These are phyloP conservation scores for Plemyria rubiginata DNA, from an alignment of 2,888 invertebrate species.

Conservation along the genomic window DNA sequence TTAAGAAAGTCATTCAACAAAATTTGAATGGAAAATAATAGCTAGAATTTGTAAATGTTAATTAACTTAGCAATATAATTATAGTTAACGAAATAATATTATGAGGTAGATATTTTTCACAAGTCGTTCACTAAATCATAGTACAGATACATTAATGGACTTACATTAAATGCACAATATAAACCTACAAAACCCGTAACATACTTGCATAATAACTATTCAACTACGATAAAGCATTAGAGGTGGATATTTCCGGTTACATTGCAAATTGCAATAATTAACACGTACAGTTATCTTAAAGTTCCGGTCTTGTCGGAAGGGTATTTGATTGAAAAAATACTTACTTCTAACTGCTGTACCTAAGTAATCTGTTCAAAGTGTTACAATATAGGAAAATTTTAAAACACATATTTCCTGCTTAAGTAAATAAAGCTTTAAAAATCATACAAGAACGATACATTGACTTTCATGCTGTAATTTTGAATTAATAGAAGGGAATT, in stretches of 20 bases:
- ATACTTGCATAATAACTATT: constrained; percentile 24
- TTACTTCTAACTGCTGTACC: too few relatives aligned
- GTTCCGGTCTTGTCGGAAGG: not conserved
- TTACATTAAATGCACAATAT: constrained; percentile 59
- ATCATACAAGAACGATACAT: not conserved
- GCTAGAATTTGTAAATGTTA: constrained; percentile 78
- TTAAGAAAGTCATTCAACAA: constrained; percentile 70
- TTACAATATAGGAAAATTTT: too few relatives aligned
- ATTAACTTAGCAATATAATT: constrained; percentile 78
- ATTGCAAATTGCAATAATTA: too few relatives aligned
- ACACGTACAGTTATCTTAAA: not conserved
- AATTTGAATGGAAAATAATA: constrained; percentile 66
- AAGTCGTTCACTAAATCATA: constrained; percentile 79
- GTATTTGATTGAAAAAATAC: too few relatives aligned
- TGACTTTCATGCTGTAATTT: not conserved
- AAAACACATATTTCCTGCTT: not conserved
- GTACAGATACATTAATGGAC: constrained; percentile 42
- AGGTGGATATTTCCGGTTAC: constrained; percentile 18
- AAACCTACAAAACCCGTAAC: constrained; percentile 64
- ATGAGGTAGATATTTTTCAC: constrained; percentile 84
- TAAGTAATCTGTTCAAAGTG: not conserved
- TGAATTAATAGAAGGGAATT: not conserved
- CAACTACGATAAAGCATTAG: constrained; percentile 24
- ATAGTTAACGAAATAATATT: constrained; percentile 78
- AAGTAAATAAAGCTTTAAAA: too few relatives aligned